phyloP scores from a whole-genome alignment of 2,888 invertebrate genomes.

The Lysandra bellargus region DNA sequence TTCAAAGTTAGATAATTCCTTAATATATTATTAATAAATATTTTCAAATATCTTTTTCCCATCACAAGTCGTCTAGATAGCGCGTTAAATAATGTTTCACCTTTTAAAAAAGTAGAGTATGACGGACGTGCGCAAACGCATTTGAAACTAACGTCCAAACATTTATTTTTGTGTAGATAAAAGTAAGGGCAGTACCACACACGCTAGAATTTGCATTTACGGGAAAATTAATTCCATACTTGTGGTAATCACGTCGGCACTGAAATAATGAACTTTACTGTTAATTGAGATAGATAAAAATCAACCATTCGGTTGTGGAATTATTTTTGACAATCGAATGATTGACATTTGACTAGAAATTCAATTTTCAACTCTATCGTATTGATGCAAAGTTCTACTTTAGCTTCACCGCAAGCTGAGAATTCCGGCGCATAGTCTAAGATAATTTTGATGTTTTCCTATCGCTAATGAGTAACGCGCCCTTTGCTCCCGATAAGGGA shows the following conservation, averaged over 20 bases:
- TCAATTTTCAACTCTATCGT: too few species aligned
- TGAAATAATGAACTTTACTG: not conserved
- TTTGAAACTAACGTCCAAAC: not conserved
- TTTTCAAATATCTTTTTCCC: not conserved
- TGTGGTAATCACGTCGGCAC: not conserved
- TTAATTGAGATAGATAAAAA: too few species aligned
- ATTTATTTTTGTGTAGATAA: slow-evolving; percentile 10
- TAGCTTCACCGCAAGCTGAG: not conserved
- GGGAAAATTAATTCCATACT: not conserved
- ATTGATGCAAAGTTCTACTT: too few species aligned
- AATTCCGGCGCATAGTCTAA: not conserved
- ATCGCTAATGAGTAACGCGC: slow-evolving; percentile 19
- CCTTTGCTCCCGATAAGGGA: slow-evolving; percentile 32
- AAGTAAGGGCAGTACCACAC: not conserved
- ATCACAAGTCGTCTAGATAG: not conserved
- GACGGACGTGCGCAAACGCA: not conserved
- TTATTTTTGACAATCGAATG: too few species aligned
- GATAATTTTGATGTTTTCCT: not conserved
- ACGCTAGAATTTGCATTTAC: not conserved
- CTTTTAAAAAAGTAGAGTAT: not conserved
- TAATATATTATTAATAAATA: too few species aligned
- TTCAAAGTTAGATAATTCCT: too few species aligned
- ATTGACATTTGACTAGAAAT: too few species aligned
- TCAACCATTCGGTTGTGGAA: too few species aligned
- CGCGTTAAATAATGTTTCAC: not conserved